These are phyloP conservation scores for Pristionchus maxplancki DNA, from an alignment of 2,888 invertebrate genomes.

Conservation along the genomic window DNA sequence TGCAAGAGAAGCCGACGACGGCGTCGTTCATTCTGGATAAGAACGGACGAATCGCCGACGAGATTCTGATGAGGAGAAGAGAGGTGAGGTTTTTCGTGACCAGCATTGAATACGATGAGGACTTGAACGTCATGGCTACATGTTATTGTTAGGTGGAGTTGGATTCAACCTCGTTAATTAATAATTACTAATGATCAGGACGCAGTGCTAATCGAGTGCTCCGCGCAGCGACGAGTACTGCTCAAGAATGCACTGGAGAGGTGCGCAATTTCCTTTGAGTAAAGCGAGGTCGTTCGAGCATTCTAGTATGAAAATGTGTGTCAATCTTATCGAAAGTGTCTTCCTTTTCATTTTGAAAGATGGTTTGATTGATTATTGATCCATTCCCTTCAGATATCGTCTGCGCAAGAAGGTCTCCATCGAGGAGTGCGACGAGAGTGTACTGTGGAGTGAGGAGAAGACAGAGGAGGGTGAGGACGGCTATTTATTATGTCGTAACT, in stretches of 20 bases:
- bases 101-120: no score
- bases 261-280: not conserved
- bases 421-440: slow-evolving; percentile 39
- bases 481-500: not conserved
- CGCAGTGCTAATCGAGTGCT: slow-evolving; percentile 13
- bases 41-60: slow-evolving; percentile 74
- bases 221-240: not conserved
- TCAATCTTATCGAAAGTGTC: no score
- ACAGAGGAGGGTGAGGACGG: not conserved
- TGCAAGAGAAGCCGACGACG: slow-evolving; percentile 50
- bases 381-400: slow-evolving; percentile 44
- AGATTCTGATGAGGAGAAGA: slow-evolving; percentile 64
- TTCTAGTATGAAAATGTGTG: no score
- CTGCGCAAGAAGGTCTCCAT: slow-evolving; percentile 50
- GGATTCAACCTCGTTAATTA: no score
- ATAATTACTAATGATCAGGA: not conserved
- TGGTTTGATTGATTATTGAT: not conserved
- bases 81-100: not conserved
- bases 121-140: no score
- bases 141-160: no score
- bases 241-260: slow-evolving; percentile 24
- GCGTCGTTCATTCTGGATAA: slow-evolving; percentile 72
- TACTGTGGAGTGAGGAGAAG: slow-evolving; percentile 38
- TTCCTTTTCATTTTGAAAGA: no score
- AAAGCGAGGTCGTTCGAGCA: no score